These are phyloP conservation scores for Copsychus sechellarum DNA, from an alignment of 2,113 vertebrate genomes.

Conservation along the genomic window DNA sequence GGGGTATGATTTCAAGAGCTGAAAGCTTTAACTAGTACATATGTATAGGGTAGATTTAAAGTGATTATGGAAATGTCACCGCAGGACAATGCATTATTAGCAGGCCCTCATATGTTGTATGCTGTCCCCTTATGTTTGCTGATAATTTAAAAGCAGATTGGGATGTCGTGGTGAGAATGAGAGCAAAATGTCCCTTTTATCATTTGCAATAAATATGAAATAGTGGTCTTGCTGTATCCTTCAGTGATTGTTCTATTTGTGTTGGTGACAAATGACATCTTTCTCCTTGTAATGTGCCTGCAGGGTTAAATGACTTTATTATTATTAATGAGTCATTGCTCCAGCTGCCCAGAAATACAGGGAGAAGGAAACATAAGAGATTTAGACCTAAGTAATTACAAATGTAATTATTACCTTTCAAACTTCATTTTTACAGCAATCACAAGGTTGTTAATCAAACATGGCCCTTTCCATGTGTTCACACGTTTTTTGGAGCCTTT, in stretches of 20 bases:
- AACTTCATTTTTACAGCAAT: slow-evolving; percentile 65
- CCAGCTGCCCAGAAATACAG: slow-evolving; percentile 57
- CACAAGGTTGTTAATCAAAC: slow-evolving; percentile 65
- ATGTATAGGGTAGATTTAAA: slow-evolving; percentile 48
- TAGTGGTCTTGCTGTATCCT: slow-evolving; percentile 71
- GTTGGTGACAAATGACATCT: slow-evolving; percentile 79
- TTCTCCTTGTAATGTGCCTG: slow-evolving; percentile 80
- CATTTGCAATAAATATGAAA: slow-evolving; percentile 74
- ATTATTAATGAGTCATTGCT: slow-evolving; percentile 85
- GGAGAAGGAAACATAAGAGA: slow-evolving; percentile 69
- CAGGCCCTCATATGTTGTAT: slow-evolving; percentile 13
- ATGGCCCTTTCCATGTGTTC: background rate
- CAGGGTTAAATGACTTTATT: slow-evolving; percentile 87
- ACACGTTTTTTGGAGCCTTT: slow-evolving; percentile 16
- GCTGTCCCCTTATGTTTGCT: slow-evolving; percentile 65
- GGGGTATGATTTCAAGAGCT: slow-evolving; percentile 31
- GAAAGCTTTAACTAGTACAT: slow-evolving; percentile 46
- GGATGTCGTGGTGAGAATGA: slow-evolving; percentile 61
- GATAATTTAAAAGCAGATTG: slow-evolving; percentile 72
- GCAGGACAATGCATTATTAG: slow-evolving; percentile 53
- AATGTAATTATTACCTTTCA: slow-evolving; percentile 86
- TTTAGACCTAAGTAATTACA: slow-evolving; percentile 84
- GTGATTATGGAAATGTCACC: slow-evolving; percentile 64
- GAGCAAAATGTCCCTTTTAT: slow-evolving; percentile 55
- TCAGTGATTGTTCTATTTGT: slow-evolving; percentile 76